Conservation (phyloP, 2,113 vertebrate species). For the Trematocara zebra region DNA sequence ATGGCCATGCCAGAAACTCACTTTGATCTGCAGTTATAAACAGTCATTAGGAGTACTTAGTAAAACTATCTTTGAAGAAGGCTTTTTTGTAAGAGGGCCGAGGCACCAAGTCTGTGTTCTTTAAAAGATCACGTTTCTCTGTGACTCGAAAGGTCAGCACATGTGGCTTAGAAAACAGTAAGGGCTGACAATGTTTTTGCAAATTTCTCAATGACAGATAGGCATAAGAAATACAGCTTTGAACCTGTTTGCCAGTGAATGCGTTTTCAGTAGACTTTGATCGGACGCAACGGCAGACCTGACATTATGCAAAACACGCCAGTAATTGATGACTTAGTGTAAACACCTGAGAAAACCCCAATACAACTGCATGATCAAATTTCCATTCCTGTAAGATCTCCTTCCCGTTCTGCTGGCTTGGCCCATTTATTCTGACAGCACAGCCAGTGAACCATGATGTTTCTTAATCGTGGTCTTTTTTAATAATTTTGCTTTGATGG, state of each 20-base stretch:
- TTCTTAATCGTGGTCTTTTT: background rate
- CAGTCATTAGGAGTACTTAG: background rate
- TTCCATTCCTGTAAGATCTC: slow-evolving; percentile 42
- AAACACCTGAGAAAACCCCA: slow-evolving; percentile 22
- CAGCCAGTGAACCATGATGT: background rate
- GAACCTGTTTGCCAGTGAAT: slow-evolving; percentile 8
- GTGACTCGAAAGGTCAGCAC: background rate
- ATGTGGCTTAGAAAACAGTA: background rate
- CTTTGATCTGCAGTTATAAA: background rate
- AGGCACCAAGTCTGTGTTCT: background rate
- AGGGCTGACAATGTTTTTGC: background rate
- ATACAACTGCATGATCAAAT: slow-evolving; percentile 46
- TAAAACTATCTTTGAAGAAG: background rate
- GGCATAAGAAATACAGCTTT: background rate
- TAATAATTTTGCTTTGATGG: background rate
- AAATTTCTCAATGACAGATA: background rate
- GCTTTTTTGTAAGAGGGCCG: background rate
- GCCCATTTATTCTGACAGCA: background rate
- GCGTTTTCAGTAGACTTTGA: background rate
- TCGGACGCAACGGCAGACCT: background rate
- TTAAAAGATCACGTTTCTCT: background rate
- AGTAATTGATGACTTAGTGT: background rate
- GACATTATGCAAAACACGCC: slow-evolving; percentile 8
- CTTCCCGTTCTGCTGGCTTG: background rate
- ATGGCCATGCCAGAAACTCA: background rate